Evolutionary conservation across 2,113 vertebrate genomes (phyloP), one percentile per base, ranked within the genome.

Genomic region (Orientallactaga bullata): DNA sequence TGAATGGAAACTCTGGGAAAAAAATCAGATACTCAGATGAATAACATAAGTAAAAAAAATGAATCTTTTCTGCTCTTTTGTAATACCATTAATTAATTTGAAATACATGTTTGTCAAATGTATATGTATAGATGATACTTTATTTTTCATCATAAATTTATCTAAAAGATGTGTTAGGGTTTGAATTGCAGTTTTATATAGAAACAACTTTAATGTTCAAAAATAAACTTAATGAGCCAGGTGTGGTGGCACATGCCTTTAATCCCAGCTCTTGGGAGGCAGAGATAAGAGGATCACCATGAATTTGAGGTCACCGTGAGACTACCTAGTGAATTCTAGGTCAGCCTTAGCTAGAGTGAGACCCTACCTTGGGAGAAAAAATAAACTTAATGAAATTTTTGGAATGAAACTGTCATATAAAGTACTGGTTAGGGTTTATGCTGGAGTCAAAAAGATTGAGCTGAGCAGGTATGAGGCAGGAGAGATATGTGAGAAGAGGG

Each of bases 211-310:
- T 15, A 51, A 68, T 68, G 5, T 55, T 72, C 26, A 84, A 90
- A 94, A 84, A 84, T 72, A 42, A 61, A 42, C 35, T 76, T 71
- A 90, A 23, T 65, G 23, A 26, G 63, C 63, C 63, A 65, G 86
- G 42, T 47, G 42, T 47, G 42, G 8, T 47, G 42, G 8, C 8
- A 47, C 42, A 47, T 8, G 42, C 42, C 42, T 47, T 47, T 47
- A 47, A 47, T 47, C 42, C 42, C 42, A 47, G 42, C 42, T 8
- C 42, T 47, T 8, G 8, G 42, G 42, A 47, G 42, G 42, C 42
- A 47, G 42, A 47, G 42, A 8, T 47, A 47, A 47, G 42, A 47
- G 42, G 42, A 47, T 47, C 8, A 8, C 42, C 42, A 47, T 5
- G 42, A 47, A 8, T 8, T 47, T 47, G 42, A 47, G 42, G 42